Evolutionary conservation across 2,888 invertebrate genomes (phyloP).

Genomic region (Bhutanitis thaidina): DNA sequence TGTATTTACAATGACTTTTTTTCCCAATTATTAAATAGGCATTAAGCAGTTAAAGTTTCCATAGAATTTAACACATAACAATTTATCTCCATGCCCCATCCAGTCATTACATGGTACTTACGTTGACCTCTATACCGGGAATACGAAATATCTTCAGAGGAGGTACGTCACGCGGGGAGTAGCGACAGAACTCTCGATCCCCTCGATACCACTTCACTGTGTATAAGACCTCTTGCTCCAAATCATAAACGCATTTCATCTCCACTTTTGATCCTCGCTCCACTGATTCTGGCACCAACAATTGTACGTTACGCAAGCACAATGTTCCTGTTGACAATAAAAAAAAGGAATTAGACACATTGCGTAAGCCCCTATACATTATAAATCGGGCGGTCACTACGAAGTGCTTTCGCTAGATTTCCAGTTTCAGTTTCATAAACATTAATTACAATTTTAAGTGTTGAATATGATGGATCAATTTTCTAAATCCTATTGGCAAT

Average conservation of each 20-base stretch:
- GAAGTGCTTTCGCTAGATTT: too few relatives aligned
- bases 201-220: slow-evolving; percentile 86
- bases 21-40: too few relatives aligned
- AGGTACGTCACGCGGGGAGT: slow-evolving; percentile 81
- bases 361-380: too few relatives aligned
- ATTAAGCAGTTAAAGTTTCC: too few relatives aligned
- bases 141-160: slow-evolving; percentile 82
- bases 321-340: slow-evolving; percentile 42
- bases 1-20: too few relatives aligned
- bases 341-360: background rate
- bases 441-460: too few relatives aligned
- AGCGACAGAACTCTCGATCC: slow-evolving; percentile 82
- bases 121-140: slow-evolving; percentile 81
- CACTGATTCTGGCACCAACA: slow-evolving; percentile 83
- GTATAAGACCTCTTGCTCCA: slow-evolving; percentile 83
- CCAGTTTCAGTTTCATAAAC: too few relatives aligned
- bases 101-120: slow-evolving; percentile 52
- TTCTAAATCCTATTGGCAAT: too few relatives aligned
- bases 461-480: too few relatives aligned
- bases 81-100: too few relatives aligned
- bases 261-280: slow-evolving; percentile 81
- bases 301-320: slow-evolving; percentile 81
- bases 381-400: too few relatives aligned
- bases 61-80: too few relatives aligned
- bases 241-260: slow-evolving; percentile 82